Evolutionary conservation across 1,140 invertebrate genomes (phyloP), one percentile per base, ranked within the genome.

Genomic region (Hermetia illucens): DNA sequence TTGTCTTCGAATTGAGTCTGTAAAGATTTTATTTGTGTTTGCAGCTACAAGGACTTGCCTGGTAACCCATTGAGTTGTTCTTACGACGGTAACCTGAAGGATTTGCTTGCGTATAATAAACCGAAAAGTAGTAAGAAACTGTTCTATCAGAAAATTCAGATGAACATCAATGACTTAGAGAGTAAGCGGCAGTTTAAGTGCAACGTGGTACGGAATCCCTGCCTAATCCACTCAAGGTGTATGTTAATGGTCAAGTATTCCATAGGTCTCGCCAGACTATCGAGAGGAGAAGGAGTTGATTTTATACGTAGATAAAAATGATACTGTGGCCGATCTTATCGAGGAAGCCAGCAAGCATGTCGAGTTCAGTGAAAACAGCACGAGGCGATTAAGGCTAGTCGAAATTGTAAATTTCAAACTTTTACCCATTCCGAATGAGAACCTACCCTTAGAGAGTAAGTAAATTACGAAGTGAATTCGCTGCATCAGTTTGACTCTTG

Each of bases 181-280:
- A 94, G 92, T 68, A 96, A 96, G 64, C 89, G 87, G 61, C 89
- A 93, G 61, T 94, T 97, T 64, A 96, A 95, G 71, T 93, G 85
- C 65, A 79, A 77, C 70, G 89, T 77, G 75, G 71, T 66, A 47
- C 57, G 59, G 57, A 20, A 13, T 8, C 6, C n/a, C 24, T 6
- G n/a, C n/a, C n/a, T 8, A 8, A n/a, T 25, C 6, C 24, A 25
- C 6, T 25, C 24, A 25, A 8, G 24, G n/a, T 25, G 6, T 25
- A 32, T 6, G 17, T 6, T 13, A 32, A 6, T 6, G 5, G 5
- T 13, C 5, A 32, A 5, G 5, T 32, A 32, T 32, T 19, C 36
- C n/a, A 17, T 59, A 74, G 74, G 68, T 88, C 36, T 78, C 78
- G 39, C 75, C 79, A 29, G 82, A 81, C 49, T 70, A 85, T 49